Evolutionary conservation across 1,140 invertebrate species (phyloP), one percentile per base, ranked within the genome.

Genomic region (Calephelis virginiensis): DNA sequence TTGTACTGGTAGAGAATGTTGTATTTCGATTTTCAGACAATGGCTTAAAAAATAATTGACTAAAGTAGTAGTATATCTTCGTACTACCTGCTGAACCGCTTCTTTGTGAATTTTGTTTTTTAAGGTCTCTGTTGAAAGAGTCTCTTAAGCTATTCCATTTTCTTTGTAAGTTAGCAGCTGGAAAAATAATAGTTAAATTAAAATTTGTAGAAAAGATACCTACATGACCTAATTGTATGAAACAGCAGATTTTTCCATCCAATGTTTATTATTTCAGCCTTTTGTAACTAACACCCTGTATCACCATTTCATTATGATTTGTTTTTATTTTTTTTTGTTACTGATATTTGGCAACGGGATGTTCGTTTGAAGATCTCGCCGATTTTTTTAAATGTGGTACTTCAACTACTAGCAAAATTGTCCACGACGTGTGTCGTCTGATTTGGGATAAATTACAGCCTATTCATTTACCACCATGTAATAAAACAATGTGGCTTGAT

Each of bases 401-500:
- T 50, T 50, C 48, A 50, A 50, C 48, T 50, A n/a, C 48, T 50
- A 50, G 48, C 48, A 50, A 50, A 50, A 50, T 50, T 50, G 48
- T 50, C 48, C 48, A 50, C 48, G 48, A 50, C 48, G 48, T 50
- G 13, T 50, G 48, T n/a, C 48, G 13, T 8, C n/a, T 49, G 48
- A 49, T 49, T 49, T 49, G 48, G 48, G 48, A 49, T 49, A 49
- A 49, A 49, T 49, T 14, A 14, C 48, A 49, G 48, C 47, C 47
- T 49, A 49, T 49, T n/a, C 47, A 48, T 48, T 48, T 49, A 49
- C 48, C 48, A 49, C 6, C 48, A 49, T 49, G 48, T 49, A 49
- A 49, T 49, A 66, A 66, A 66, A 50, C 49, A 66, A 43, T 59
- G 50, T 66, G 64, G 64, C 43, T 43, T 13, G 43, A 47, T 38